Evolutionary conservation across 2,888 invertebrate species (phyloP).

Genomic region (Parochlus steinenii): DNA sequence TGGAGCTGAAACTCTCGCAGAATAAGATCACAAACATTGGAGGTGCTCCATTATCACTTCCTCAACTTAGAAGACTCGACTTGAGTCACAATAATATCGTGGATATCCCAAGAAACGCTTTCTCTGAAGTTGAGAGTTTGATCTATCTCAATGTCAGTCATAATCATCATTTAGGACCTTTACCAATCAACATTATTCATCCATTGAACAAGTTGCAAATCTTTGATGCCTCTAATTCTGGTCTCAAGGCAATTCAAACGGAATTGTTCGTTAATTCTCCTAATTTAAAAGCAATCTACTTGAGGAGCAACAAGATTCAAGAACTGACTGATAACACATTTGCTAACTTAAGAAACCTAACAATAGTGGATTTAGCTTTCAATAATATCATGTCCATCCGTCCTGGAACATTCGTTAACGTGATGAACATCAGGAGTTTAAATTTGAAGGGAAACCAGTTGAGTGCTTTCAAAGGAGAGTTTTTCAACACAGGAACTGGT

Average conservation of each 20-base stretch:
- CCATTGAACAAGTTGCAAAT: slow-evolving; percentile 48
- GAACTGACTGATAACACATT: slow-evolving; percentile 66
- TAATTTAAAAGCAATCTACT: slow-evolving; percentile 46
- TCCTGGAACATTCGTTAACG: slow-evolving; percentile 58
- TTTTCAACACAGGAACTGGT: slow-evolving; percentile 68
- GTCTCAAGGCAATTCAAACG: slow-evolving; percentile 53
- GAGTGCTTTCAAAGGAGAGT: slow-evolving; percentile 66
- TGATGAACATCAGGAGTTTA: slow-evolving; percentile 54
- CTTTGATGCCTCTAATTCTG: slow-evolving; percentile 58
- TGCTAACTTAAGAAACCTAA: slow-evolving; percentile 56
- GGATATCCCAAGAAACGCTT: slow-evolving; percentile 49
- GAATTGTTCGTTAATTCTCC: slow-evolving; percentile 52
- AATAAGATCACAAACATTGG: slow-evolving; percentile 54
- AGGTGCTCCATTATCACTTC: slow-evolving; percentile 43
- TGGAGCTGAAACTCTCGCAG: slow-evolving; percentile 52
- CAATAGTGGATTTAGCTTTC: slow-evolving; percentile 56
- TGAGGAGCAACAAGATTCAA: slow-evolving; percentile 55
- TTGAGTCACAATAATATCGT: slow-evolving; percentile 64
- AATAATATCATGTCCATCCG: slow-evolving; percentile 63
- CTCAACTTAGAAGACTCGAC: slow-evolving; percentile 50
- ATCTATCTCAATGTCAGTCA: slow-evolving; percentile 58
- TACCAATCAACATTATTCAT: slow-evolving; percentile 50
- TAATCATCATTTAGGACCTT: slow-evolving; percentile 47
- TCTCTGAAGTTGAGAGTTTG: slow-evolving; percentile 47
- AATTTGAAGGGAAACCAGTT: slow-evolving; percentile 61